phyloP scores from a whole-genome alignment of 1,140 invertebrate genomes.

The Megathymus violae region DNA sequence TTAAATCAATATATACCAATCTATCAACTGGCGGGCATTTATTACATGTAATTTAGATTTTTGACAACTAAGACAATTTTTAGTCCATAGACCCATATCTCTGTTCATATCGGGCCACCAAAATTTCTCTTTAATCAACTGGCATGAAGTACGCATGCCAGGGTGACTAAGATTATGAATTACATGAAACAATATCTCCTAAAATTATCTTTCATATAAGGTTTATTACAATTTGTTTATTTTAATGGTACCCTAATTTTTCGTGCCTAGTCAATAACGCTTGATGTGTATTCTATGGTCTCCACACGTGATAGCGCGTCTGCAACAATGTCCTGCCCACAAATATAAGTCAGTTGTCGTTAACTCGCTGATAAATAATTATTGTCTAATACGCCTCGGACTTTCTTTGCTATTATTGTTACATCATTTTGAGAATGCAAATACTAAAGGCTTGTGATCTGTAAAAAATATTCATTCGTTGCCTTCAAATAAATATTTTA shows the following conservation, averaged over 20 bases:
- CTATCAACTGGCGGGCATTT: constrained; percentile 7
- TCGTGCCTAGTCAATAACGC: not conserved
- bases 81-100: constrained; percentile 50
- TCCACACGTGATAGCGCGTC: constrained; percentile 11
- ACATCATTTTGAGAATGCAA: constrained; percentile 1
- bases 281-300: not conserved
- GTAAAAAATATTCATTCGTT: not conserved
- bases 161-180: constrained; percentile 57
- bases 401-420: not conserved
- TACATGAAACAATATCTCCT: constrained; percentile 24
- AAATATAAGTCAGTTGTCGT: not conserved
- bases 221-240: too few relatives aligned
- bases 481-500: not conserved
- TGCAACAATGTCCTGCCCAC: constrained; percentile 1
- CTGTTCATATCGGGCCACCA: constrained; percentile 68
- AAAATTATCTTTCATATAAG: constrained; percentile 35
- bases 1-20: constrained; percentile 18
- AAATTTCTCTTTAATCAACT: constrained; percentile 52
- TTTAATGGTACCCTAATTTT: too few relatives aligned
- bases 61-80: constrained; percentile 35
- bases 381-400: not conserved
- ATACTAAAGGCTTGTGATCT: constrained; percentile 5
- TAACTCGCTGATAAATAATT: not conserved
- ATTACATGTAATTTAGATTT: constrained; percentile 13
- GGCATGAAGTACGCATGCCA: constrained; percentile 41